Evolutionary conservation across 2,113 vertebrate genomes (phyloP), one percentile per base, ranked within the genome.

Genomic region (Phainopepla nitens): DNA sequence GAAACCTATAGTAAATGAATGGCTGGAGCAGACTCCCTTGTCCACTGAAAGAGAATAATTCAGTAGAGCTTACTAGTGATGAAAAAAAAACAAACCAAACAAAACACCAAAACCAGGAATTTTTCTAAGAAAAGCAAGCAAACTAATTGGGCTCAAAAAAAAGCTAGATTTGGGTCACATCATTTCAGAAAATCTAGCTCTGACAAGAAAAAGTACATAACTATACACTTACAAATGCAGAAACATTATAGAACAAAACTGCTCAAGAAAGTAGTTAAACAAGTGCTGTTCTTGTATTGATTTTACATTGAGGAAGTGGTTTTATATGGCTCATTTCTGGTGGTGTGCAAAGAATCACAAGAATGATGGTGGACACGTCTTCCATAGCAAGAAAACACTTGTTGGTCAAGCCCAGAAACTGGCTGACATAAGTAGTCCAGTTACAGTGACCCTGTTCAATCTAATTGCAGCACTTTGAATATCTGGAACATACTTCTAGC

Each of bases 1-100:
- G 99, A 97, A 99, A 99, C 85, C 99, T 96, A 65, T 99, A 99
- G 96, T 99, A 99, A 97, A 99, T 99, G 96, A 99, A 99, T 5
- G 99, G 99, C 96, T 99, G 98, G 41, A 99, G 98, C 96, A 99
- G 98, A 93, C 99, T 99, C 88, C 99, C 99, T 96, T 99, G 99
- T 39, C 99, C 99, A 91, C 99, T 99, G 97, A 81, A 95, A 98
- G 65, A 82, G 88, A 82, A 96, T 5, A 96, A 35, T 92, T 35
- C 91, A 92, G 28, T 9, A 23, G 17, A 70, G 18, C 16, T 79
- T 92, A 96, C 73, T 58, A 89, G 9, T 31, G 7, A 64, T 21
- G 7, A 45, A n/a, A 35, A 28, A 53, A 42, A 8, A 13, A 24
- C 42, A 3, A 39, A 39, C 4, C 23, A 33, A 33, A 71, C 16